phyloP scores from a whole-genome alignment of 2,797 vertebrate species.

The Hipposideros larvatus region DNA sequence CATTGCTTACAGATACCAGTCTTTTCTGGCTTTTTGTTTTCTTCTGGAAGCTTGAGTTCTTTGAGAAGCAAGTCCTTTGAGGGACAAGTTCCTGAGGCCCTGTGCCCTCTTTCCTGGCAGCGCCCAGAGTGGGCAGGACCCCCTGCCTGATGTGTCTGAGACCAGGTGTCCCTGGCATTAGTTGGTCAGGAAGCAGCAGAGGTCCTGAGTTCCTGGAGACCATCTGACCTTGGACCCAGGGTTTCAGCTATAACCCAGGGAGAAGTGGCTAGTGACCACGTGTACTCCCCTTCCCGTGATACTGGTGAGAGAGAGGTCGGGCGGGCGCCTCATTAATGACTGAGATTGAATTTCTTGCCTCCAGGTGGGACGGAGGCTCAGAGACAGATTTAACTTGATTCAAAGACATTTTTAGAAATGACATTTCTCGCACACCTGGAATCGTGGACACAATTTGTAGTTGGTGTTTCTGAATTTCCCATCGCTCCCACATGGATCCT shows the following conservation, averaged over 20 bases:
- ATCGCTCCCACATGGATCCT: fast-evolving
- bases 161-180: neutral
- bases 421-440: neutral
- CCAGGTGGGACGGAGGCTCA: neutral
- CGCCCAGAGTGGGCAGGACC: neutral
- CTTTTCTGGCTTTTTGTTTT: neutral
- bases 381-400: neutral
- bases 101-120: no score
- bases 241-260: neutral
- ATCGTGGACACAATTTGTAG: neutral
- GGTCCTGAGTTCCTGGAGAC: neutral
- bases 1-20: neutral
- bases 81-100: neutral
- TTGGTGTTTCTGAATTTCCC: neutral
- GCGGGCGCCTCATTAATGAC: fast-evolving
- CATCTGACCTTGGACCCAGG: neutral
- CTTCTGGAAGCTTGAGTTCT: neutral
- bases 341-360: neutral
- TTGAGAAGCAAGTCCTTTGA: neutral
- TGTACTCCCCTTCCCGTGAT: neutral
- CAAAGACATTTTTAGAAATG: neutral
- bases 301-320: neutral
- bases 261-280: neutral
- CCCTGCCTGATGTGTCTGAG: neutral
- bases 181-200: neutral